phyloP scores from a whole-genome alignment of 2,113 vertebrate species.

The Sinocyclocheilus grahami region DNA sequence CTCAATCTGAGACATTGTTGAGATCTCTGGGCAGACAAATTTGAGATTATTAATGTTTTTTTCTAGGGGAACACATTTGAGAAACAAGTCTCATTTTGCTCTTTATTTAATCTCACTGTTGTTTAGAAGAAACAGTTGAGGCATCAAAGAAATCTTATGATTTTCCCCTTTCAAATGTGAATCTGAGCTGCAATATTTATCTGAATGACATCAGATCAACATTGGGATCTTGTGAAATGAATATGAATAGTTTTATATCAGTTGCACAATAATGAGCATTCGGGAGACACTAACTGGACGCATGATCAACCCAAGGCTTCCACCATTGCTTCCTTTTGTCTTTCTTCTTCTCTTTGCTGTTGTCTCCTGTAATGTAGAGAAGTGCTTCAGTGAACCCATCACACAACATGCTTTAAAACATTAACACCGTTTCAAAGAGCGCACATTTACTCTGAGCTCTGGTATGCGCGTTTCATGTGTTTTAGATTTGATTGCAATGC shows the following conservation, averaged over 20 bases:
- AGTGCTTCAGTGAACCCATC: neutral
- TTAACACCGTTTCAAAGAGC: constrained; percentile 3
- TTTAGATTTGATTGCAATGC: constrained; percentile 51
- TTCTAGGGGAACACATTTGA: neutral
- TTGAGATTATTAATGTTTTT: neutral
- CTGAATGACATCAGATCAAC: neutral
- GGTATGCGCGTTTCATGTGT: constrained; percentile 51
- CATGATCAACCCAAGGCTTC: constrained; percentile 97
- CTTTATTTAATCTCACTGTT: too few species aligned
- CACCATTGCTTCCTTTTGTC: constrained; percentile 92
- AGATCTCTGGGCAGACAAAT: neutral
- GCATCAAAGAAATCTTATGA: neutral
- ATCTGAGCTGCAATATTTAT: neutral
- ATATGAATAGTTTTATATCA: too few species aligned
- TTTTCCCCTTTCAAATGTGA: neutral
- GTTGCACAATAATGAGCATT: neutral
- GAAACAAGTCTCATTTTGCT: too few species aligned
- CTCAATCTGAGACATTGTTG: neutral
- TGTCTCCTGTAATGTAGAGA: constrained; percentile 76
- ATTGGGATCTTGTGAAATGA: neutral
- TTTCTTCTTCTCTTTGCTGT: constrained; percentile 86
- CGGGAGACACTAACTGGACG: constrained; percentile 89
- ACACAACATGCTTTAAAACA: neutral
- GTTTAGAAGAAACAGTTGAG: neutral
- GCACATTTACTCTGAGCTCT: constrained; percentile 16